Percentiles rank a stretch among this genome's conserved stretches.
Conservation (phyloP, 2,113 vertebrate species). For the Tricholaema leucomelas region DNA sequence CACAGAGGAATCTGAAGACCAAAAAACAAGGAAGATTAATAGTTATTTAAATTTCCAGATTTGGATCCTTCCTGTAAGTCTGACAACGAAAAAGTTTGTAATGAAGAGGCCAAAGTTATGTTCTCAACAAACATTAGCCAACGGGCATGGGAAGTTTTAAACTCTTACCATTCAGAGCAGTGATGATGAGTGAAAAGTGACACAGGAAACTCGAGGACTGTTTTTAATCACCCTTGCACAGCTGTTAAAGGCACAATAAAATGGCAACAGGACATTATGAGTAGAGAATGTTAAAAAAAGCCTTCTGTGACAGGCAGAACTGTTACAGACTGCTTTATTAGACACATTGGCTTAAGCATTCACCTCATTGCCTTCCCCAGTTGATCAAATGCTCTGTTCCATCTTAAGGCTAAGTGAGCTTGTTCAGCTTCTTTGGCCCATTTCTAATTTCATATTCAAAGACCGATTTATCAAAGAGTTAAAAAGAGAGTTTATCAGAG, state of each 20-base stretch:
- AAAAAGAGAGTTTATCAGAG: too few relatives aligned
- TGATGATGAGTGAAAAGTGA: slow-evolving; percentile 65
- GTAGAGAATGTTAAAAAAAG: slow-evolving; percentile 44
- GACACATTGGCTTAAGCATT: slow-evolving; percentile 46
- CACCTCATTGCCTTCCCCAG: neutral
- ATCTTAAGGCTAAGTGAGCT: neutral
- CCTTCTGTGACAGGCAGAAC: slow-evolving; percentile 39
- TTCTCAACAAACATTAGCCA: slow-evolving; percentile 12
- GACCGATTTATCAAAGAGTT: neutral
- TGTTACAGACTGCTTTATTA: neutral
- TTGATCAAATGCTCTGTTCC: neutral
- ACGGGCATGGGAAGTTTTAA: slow-evolving; percentile 42
- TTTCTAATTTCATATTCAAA: neutral
- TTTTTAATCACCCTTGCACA: slow-evolving; percentile 59
- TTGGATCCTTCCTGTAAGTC: slow-evolving; percentile 37
- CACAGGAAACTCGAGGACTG: slow-evolving; percentile 47
- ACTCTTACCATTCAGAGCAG: slow-evolving; percentile 32
- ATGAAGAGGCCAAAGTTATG: neutral
- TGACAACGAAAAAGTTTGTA: slow-evolving; percentile 26
- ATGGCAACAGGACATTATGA: slow-evolving; percentile 54
- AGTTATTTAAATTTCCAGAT: slow-evolving; percentile 58
- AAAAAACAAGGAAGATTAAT: slow-evolving; percentile 56
- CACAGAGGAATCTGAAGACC: slow-evolving; percentile 5
- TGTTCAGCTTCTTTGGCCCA: neutral
- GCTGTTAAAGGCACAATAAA: slow-evolving; percentile 61